Conservation (phyloP, 2,113 vertebrate genomes). For the Dendropsophus ebraccatus region DNA sequence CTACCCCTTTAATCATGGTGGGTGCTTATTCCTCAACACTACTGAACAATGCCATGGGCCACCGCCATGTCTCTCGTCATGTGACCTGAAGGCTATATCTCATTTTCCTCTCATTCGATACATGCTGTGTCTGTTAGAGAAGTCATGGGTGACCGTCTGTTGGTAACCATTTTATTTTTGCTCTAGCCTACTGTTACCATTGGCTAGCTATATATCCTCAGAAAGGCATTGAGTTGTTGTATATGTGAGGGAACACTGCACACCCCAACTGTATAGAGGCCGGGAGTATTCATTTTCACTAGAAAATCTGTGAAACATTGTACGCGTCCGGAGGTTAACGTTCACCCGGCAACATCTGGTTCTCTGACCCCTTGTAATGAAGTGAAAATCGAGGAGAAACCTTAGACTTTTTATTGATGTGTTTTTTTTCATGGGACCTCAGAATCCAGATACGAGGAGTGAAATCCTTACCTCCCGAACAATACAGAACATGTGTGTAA, state of each 20-base stretch:
- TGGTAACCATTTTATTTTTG: no score
- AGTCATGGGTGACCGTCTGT: no score
- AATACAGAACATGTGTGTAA: neutral
- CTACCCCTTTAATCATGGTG: no score
- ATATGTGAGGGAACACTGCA: neutral
- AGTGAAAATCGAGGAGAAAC: constrained; percentile 30
- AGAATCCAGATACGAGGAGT: neutral
- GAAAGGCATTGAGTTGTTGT: neutral
- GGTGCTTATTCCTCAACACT: no score
- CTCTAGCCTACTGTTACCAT: no score
- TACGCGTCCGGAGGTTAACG: neutral
- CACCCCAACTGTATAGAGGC: neutral
- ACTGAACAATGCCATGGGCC: no score
- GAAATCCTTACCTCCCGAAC: neutral
- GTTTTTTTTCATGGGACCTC: neutral
- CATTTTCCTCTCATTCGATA: no score
- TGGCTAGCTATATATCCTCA: no score
- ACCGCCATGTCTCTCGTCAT: no score
- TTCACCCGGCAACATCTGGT: constrained; percentile 22
- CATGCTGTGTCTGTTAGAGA: no score
- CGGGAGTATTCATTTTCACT: neutral
- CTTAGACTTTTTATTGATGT: constrained; percentile 17
- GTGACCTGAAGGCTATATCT: no score
- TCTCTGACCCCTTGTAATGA: constrained; percentile 20
- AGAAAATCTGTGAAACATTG: neutral